These are phyloP conservation scores for Desoria tigrina DNA, from an alignment of 2,888 invertebrate genomes.

Conservation along the genomic window DNA sequence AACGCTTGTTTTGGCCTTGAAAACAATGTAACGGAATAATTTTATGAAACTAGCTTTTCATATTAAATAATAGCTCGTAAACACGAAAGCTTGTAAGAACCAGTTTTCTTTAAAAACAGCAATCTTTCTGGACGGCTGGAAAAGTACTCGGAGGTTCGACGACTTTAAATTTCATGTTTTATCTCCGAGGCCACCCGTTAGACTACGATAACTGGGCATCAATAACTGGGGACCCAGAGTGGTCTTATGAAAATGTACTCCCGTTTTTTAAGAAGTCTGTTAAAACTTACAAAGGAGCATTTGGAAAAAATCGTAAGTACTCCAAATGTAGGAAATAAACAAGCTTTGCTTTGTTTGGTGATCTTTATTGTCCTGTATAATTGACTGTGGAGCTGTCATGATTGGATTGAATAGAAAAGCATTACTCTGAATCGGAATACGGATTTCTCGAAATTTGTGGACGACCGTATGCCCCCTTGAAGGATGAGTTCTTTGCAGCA, in stretches of 20 bases:
- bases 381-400: too few species aligned
- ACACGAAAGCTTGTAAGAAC: too few species aligned
- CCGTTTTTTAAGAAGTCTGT: conserved; percentile 43
- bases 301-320: conserved; percentile 26
- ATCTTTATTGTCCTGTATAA: too few species aligned
- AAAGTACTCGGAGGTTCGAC: conserved; percentile 29
- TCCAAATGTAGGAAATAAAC: too few species aligned
- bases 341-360: too few species aligned
- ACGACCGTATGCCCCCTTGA: conserved; percentile 28
- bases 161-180: conserved; percentile 24
- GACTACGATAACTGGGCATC: conserved; percentile 43
- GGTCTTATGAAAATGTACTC: conserved; percentile 36
- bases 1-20: conserved; percentile 39
- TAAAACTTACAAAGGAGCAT: conserved; percentile 33
- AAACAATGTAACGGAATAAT: conserved; percentile 28
- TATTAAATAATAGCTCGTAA: too few species aligned
- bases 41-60: too few species aligned
- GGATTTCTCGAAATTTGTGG: conserved; percentile 37
- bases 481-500: conserved; percentile 35
- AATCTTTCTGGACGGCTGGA: conserved; percentile 25
- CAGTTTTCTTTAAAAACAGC: too few species aligned
- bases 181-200: conserved; percentile 20
- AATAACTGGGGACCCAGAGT: conserved; percentile 19
- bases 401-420: conserved; percentile 20
- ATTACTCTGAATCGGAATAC: conserved; percentile 36